Evolutionary conservation across 1,140 invertebrate species (phyloP), one percentile per base, ranked within the genome.

Genomic region (Arion vulgaris): DNA sequence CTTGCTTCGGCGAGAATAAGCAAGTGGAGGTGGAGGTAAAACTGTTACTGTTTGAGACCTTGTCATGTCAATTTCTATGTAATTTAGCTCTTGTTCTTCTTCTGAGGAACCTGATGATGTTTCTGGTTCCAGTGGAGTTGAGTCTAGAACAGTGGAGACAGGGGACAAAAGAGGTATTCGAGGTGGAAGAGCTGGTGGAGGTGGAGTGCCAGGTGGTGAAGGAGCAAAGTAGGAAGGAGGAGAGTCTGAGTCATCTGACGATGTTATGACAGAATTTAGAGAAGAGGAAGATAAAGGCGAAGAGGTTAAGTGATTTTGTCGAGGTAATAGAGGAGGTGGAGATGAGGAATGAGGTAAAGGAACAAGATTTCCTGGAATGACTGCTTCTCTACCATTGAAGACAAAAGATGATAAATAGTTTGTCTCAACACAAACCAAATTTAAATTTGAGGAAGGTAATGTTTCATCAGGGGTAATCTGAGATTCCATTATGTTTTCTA

Each of bases 51-150:
- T n/a, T 7, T 66, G 39, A 2, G 41, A 34, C 38, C 41, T 74
- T 38, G 69, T 73, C 80, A 81, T 81, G 45, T 81, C 80, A 11
- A 81, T 51, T 71, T 73, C 71, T 32, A 81, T 81, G 71, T 81
- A 81, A 36, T 81, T 81, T 32, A 81, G 32, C 62, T 81, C 69
- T 17, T 69, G 62, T 51, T 80, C 78, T 32, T 69, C 68, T 28
- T 80, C 78, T 28, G 51, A 57, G 17, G 34, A 78, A 41, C 66
- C 53, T 36, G 57, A 66, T 39, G 32, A 19, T 19, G 36, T 36
- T 15, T 78, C 76, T 68, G 76, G 45, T 36, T 69, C 32, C n/a
- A 38, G 26, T 19, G 66, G n/a, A 45, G 57, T 15, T 9, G 62
- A 13, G n/a, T 1, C 15, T 5, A 32, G 36, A n/a, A n/a, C 7